Percentiles rank a stretch among this genome's conserved stretches.
Evolutionary conservation across 1,140 invertebrate genomes (phyloP).

Genomic region (Sesamia nonagrioides): DNA sequence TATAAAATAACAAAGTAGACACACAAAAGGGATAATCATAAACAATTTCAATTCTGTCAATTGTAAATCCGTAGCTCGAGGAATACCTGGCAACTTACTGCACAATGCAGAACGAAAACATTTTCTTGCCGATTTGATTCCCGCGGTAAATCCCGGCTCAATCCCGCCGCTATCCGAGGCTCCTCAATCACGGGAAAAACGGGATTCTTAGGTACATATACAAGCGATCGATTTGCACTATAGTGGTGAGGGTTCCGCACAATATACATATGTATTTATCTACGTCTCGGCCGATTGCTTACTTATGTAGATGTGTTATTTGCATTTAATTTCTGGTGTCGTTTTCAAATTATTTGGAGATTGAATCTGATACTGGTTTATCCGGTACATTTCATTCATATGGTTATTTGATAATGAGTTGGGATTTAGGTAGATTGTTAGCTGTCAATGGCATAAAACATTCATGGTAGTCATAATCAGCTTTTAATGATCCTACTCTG

Average conservation of each 20-base stretch:
- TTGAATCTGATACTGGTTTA: not conserved
- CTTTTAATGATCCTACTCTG: too few species aligned
- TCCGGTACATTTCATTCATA: too few species aligned
- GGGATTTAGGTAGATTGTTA: too few species aligned
- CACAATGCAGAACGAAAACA: slow-evolving; percentile 58
- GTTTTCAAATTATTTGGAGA: slow-evolving; percentile 2
- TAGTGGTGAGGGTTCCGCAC: slow-evolving; percentile 5
- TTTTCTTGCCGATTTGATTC: slow-evolving; percentile 54
- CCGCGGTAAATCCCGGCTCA: slow-evolving; percentile 50
- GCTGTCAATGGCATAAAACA: too few species aligned
- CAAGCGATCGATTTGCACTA: slow-evolving; percentile 23
- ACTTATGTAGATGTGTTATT: slow-evolving; percentile 25
- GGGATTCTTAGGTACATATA: slow-evolving; percentile 44
- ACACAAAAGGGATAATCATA: slow-evolving; percentile 37
- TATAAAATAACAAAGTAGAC: slow-evolving; percentile 25
- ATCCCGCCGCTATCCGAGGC: slow-evolving; percentile 58
- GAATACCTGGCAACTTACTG: slow-evolving; percentile 54
- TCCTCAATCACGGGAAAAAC: slow-evolving; percentile 61
- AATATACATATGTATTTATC: slow-evolving; percentile 17
- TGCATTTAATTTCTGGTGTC: not conserved
- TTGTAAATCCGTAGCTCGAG: slow-evolving; percentile 54
- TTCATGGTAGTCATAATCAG: too few species aligned
- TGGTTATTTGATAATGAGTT: too few species aligned
- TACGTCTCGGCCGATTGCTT: slow-evolving; percentile 9
- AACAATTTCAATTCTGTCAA: slow-evolving; percentile 61